Percentiles rank a stretch among this genome's conserved stretches.
These are phyloP conservation scores for Telenomus remus DNA, from an alignment of 1,140 invertebrate species.

Conservation along the genomic window DNA sequence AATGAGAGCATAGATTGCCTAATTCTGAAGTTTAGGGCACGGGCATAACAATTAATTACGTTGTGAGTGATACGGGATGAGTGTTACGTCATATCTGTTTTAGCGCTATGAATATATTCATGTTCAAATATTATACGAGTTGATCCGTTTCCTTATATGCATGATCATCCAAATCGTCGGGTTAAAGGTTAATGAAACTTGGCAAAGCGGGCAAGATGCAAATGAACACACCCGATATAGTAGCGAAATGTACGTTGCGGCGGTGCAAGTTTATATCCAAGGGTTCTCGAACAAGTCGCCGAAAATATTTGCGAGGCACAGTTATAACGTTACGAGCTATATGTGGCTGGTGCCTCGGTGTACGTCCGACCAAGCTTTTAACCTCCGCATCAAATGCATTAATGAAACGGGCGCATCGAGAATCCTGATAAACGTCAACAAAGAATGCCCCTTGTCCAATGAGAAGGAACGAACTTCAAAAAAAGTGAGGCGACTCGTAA, in stretches of 20 bases:
- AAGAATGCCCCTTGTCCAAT: conserved; percentile 37
- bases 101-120: conserved; percentile 44
- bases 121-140: conserved; percentile 43
- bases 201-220: conserved; percentile 24
- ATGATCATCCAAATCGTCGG: conserved; percentile 39
- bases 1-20: too few relatives aligned
- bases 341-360: conserved; percentile 42
- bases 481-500: conserved; percentile 32
- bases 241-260: conserved; percentile 46
- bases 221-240: conserved; percentile 41
- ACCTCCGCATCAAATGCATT: conserved; percentile 50
- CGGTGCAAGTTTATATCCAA: conserved; percentile 47
- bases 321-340: conserved; percentile 56
- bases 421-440: conserved; percentile 57
- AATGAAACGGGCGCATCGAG: conserved; percentile 55
- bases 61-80: too few relatives aligned
- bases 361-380: conserved; percentile 51
- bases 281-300: conserved; percentile 42
- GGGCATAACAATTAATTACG: too few relatives aligned
- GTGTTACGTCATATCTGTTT: not conserved
- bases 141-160: conserved; percentile 48
- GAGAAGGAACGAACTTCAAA: conserved; percentile 20
- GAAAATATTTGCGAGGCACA: conserved; percentile 43
- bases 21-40: too few relatives aligned
- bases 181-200: conserved; percentile 59